A percentile compares a stretch with the other conserved stretches of the same genome.
phyloP scores from a whole-genome alignment of 2,888 invertebrate genomes.

The Epiblema foenella region DNA sequence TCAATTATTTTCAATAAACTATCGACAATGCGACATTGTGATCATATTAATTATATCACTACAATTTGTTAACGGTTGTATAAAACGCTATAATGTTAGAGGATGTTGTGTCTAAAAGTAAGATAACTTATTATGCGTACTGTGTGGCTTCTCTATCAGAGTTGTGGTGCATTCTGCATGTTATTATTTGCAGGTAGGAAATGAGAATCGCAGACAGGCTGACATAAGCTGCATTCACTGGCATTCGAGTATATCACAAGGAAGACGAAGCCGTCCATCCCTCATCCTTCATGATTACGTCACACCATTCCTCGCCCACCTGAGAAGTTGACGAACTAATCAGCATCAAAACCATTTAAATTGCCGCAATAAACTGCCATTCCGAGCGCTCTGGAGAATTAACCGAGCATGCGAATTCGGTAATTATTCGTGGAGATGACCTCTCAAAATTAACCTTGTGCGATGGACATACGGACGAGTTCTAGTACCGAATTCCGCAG shows the following conservation, averaged over 20 bases:
- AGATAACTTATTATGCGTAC: conserved; percentile 16
- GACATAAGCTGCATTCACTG: conserved; percentile 17
- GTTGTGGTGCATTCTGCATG: conserved; percentile 16
- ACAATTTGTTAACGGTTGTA: background rate
- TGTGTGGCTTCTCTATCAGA: conserved; percentile 3
- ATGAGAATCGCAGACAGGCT: conserved; percentile 5
- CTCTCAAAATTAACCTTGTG: background rate
- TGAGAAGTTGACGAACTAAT: conserved; percentile 30
- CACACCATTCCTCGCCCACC: background rate
- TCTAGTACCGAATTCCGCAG: background rate
- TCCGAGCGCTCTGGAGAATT: conserved; percentile 31
- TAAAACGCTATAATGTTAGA: background rate
- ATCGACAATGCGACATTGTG: background rate
- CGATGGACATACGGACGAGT: background rate
- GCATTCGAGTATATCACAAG: background rate
- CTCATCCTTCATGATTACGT: background rate
- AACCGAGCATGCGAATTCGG: conserved; percentile 27
- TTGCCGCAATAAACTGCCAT: conserved; percentile 28
- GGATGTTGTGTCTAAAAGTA: conserved; percentile 17
- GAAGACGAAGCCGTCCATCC: background rate
- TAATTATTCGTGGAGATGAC: background rate
- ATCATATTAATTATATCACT: background rate
- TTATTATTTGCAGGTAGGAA: conserved; percentile 9
- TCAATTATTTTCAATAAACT: background rate
- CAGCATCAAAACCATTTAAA: conserved; percentile 30